Conservation (phyloP, 1,140 invertebrate genomes). For the Arctopsyche grandis region DNA sequence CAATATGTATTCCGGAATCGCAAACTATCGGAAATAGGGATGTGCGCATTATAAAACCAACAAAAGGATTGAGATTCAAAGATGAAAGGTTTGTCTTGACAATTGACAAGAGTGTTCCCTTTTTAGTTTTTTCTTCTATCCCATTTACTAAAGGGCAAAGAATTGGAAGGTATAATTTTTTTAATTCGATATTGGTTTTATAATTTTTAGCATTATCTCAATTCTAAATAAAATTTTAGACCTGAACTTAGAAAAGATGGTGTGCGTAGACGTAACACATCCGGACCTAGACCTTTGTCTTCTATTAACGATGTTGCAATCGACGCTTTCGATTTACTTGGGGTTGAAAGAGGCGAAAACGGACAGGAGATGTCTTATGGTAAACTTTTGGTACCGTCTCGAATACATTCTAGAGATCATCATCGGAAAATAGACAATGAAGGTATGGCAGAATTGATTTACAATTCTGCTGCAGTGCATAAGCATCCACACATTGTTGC, state of each 20-base stretch:
- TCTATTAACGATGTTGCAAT: slow-evolving; percentile 84
- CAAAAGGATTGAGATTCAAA: slow-evolving; percentile 73
- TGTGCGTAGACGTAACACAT: slow-evolving; percentile 81
- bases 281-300: slow-evolving; percentile 83
- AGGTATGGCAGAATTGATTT: slow-evolving; percentile 62
- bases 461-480: slow-evolving; percentile 58
- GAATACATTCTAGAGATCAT: slow-evolving; percentile 63
- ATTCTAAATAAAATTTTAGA: slow-evolving; percentile 61
- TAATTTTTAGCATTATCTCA: no score
- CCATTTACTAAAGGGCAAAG: slow-evolving; percentile 79
- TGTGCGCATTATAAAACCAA: slow-evolving; percentile 67
- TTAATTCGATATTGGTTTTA: not conserved
- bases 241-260: slow-evolving; percentile 79
- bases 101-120: slow-evolving; percentile 77
- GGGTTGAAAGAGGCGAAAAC: slow-evolving; percentile 83
- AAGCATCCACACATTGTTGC: slow-evolving; percentile 73
- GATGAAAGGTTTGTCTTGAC: slow-evolving; percentile 83
- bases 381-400: slow-evolving; percentile 80
- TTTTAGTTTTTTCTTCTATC: slow-evolving; percentile 84
- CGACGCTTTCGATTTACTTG: slow-evolving; percentile 86
- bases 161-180: slow-evolving; percentile 68
- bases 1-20: slow-evolving; percentile 65
- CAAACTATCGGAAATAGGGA: slow-evolving; percentile 64
- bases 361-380: slow-evolving; percentile 90
- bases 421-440: slow-evolving; percentile 68